Evolutionary conservation across 1,140 invertebrate species (phyloP), one percentile per base, ranked within the genome.

Genomic region (Physella acuta): DNA sequence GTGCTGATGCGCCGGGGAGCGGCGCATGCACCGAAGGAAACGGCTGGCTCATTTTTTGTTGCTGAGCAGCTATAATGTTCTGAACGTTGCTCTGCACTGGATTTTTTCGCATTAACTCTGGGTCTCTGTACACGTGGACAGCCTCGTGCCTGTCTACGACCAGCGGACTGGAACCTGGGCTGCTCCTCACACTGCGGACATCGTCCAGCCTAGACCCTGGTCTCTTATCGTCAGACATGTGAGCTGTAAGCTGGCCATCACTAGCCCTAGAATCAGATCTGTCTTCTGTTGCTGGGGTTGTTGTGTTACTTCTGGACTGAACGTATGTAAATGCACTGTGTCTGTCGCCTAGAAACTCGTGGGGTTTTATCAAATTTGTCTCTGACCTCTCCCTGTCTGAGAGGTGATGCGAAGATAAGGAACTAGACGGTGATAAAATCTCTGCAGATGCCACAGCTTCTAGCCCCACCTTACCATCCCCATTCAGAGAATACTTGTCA

Each of bases 41-140:
- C 2, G 71, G 60, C 30, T 71, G 70, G 16, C 58, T 69, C 68
- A 72, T 68, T 53, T 72, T 75, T 51, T 70, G 64, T 31, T 70
- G 53, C 30, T 55, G 72, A 36, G 26, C 53, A 26, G 44, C 59
- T 33, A 67, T 24, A 49, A 68, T 59, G 39, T 73, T 78, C 28
- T 72, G 75, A 51, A 80, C 73, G 71, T 78, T 79, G 71, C 79
- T 82, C 39, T 79, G 77, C 34, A 82, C 82, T 68, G 76, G 74
- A 68, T 84, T 82, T 74, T 81, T 82, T 34, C 81, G 78, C 81
- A 84, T 80, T 59, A 85, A 72, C 68, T 84, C 81, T 17, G 83
- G 83, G 63, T 85, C 83, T 56, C 83, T 73, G 63, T 84, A 85
- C 26, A 77, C 76, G 68, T 76, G 65, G 5, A 85, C 77, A 30